phyloP scores from a whole-genome alignment of 2,888 invertebrate genomes.

The Protonemura montana region DNA sequence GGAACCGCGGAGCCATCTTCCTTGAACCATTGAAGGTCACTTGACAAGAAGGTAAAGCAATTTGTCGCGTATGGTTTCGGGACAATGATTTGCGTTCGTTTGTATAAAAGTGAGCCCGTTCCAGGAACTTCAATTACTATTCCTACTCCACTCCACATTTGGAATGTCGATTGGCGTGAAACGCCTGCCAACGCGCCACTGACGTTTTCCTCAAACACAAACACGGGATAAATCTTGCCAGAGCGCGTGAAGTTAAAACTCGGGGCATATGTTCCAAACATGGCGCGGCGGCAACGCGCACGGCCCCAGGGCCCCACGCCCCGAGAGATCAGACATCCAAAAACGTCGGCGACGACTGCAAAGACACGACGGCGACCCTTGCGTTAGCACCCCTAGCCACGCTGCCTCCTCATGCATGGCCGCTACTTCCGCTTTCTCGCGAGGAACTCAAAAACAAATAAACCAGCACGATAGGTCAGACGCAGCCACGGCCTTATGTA shows the following conservation, averaged over 20 bases:
- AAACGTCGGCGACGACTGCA: not conserved
- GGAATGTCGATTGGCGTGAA: too few relatives aligned
- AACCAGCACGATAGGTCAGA: conserved; percentile 9
- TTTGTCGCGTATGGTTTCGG: too few relatives aligned
- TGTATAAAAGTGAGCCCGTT: too few relatives aligned
- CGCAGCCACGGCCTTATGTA: not conserved
- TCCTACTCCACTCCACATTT: too few relatives aligned
- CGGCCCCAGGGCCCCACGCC: not conserved
- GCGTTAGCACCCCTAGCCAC: not conserved
- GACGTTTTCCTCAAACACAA: not conserved
- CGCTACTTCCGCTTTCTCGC: conserved; percentile 21
- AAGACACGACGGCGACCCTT: not conserved
- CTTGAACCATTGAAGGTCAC: too few relatives aligned
- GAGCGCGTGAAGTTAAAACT: not conserved
- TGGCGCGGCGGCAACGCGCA: not conserved
- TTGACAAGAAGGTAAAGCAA: too few relatives aligned
- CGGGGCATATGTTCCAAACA: not conserved
- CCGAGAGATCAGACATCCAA: not conserved
- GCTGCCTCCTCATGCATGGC: not conserved
- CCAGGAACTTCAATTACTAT: too few relatives aligned
- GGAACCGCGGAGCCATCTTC: too few relatives aligned
- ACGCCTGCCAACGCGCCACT: too few relatives aligned
- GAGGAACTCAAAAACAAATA: conserved; percentile 27
- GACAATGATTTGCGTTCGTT: too few relatives aligned
- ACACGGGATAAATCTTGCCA: not conserved